Base-by-base conservation (phyloP, 2,888 invertebrate genomes). In the Branchellion lobata region DNA sequence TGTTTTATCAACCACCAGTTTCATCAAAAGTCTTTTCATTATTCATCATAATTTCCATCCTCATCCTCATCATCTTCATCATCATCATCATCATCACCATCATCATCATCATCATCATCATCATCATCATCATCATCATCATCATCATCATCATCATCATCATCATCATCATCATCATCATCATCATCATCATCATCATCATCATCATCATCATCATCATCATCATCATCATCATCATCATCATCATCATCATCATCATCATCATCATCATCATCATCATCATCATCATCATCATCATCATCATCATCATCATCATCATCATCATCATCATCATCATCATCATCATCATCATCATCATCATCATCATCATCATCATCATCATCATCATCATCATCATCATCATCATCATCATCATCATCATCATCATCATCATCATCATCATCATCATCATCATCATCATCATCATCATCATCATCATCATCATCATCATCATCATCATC, bases 181-280 rank as follows among this genome's bases (percentile, higher is more conserved):
- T 57, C 80, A 76, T 77, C 68, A 80, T 80, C 76, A 77, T 69
- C 34, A 80, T 80, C 74, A 76, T 76, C 80, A 77, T 40, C 51
- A 68, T 65, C 74, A 68, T 65, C 53, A 76, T 68, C 68, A 76
- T 76, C 76, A 76, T 36, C 76, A 76, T 76, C 75, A 79, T 74
- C 75, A 75, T 79, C 72, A 51, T 53, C 57, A 74, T 47, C 72
- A 74, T 73, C 34, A 73, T 51, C 79, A 79, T 79, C 72, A 68
- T 51, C 57, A 65, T 79, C 57, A 75, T 75, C 74, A 79, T 34
- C 29, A 57, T 79, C 71, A 72, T 72, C 72, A 72, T 24, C 34
- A 65, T 24, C 65, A 65, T 65, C 65, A 65, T 65, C 65, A 65
- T 65, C 65, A 65, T 65, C 65, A 65, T 27, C 65, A 65, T 65